phyloP scores from a whole-genome alignment of 37 sponge, comb jelly and placozoan genomes.

The Eunapius fragilis region DNA sequence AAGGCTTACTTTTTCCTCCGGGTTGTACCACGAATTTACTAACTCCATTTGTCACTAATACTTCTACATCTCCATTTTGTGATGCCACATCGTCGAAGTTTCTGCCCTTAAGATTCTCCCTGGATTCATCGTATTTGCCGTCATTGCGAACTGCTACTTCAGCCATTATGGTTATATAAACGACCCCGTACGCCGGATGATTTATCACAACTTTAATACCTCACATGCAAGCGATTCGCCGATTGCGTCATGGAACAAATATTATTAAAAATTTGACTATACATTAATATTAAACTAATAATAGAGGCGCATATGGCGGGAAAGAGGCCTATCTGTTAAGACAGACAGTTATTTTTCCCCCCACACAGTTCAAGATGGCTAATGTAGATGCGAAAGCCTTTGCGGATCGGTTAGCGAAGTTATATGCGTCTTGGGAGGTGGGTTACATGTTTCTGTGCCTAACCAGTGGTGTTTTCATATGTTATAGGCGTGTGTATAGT shows the following conservation, averaged over 20 bases:
- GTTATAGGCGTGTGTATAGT: neutral
- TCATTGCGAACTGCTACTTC: neutral
- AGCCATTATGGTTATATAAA: too few relatives aligned
- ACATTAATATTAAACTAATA: neutral
- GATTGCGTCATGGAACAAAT: too few relatives aligned
- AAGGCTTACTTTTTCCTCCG: neutral
- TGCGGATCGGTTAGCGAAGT: constrained; percentile 58
- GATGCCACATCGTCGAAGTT: neutral
- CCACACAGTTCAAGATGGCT: constrained; percentile 56
- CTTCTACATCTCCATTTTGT: neutral
- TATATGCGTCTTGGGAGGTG: constrained; percentile 90
- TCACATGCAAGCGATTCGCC: too few relatives aligned
- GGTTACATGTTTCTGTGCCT: neutral
- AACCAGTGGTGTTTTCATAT: neutral
- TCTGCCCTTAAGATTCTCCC: neutral
- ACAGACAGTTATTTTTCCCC: neutral
- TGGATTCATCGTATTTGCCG: neutral
- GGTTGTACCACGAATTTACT: neutral
- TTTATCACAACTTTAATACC: too few relatives aligned
- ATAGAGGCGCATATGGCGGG: neutral
- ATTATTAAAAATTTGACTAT: too few relatives aligned
- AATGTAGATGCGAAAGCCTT: constrained; percentile 65
- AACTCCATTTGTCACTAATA: neutral
- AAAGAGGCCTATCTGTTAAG: neutral
- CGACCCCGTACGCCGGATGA: too few relatives aligned